Base-by-base conservation (phyloP, 2,888 invertebrate species). In the Caradrina kadenii region DNA sequence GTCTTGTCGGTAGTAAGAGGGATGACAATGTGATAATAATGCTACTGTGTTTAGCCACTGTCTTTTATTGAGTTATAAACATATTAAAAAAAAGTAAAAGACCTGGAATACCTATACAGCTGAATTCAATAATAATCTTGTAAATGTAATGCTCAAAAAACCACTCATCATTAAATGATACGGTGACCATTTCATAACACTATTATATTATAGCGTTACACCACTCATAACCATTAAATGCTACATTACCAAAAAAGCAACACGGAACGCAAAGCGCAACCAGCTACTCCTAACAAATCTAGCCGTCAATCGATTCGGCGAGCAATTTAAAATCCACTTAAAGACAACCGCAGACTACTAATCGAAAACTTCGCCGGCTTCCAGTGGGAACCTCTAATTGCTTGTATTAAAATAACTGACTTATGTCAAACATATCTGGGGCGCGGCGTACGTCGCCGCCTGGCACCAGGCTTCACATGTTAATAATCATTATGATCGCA, bases 401-500 rank as follows among this genome's bases (percentile, higher is more conserved):
- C 93, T 90, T 94, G 92, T 95, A 95, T 95, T 95, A 95, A 95
- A 95, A 95, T 95, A 95, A 95, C 94, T 92, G 94, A 92, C 91
- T 93, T 93, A 95, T 95, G 95, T 95, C 95, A 95, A 95, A 95
- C 93, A 95, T 95, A 94, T 94, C 94, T 93, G 91, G 95, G 93
- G 92, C 90, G 92, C 81, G 88, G 82, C 86, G 89, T 91, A 90
- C 90, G 89, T 87, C 91, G 89, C 93, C 88, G 92, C 93, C 94
- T 93, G 94, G 96, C 86, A 95, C 94, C 86, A 90, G 45, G 90
- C 90, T 91, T 93, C 94, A 95, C 96, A 95, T 95, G 95, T 96
- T 95, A 95, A 95, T 96, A 95, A 95, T 95, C 95, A 94, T 95
- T 94, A 94, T 95, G 95, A 95, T 96, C 95, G 91, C 92, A 95